Evolutionary conservation across 1,140 invertebrate genomes (phyloP), one percentile per base, ranked within the genome.

Genomic region (Eumaeus atala): DNA sequence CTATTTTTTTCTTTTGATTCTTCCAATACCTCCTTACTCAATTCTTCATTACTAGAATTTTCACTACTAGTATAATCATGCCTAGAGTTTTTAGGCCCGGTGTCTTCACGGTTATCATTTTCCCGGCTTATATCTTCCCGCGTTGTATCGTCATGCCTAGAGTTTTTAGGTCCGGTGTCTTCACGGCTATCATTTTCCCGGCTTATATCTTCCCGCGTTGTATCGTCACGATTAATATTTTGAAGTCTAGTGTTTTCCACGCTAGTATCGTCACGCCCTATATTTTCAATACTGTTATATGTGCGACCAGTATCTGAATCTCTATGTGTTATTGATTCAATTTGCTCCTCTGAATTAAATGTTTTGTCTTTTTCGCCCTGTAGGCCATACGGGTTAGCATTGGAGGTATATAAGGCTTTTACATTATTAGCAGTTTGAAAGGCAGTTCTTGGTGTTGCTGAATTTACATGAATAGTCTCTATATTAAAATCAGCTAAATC

Each of bases 401-500:
- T 4, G n/a, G n/a, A n/a, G n/a, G n/a, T n/a, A n/a, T n/a, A n/a
- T n/a, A n/a, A n/a, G 16, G 6, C 16, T 17, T 44, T 16, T 9
- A n/a, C 42, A 44, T 14, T 33, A 0, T 8, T 9, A 16, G 40
- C 14, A 16, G 11, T 9, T 44, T 53, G 51, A 28, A 12, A 16
- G 34, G 38, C 16, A 34, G 14, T 36, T 40, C 51, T 16, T 7
- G 28, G 2, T 14, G 47, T 28, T 38, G 34, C 51, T 50, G 38
- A 18, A 54, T 51, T 57, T 18, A 50, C 16, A 56, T 59, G 57
- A 3, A 55, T 9, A 1, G 80, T 83, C 62, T 79, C 65, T 47
- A 86, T 79, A 54, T 78, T 78, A 48, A 80, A 82, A 66, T 84
- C 74, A 33, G 78, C 76, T 61, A 83, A 70, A 40, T 69, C 56